These are phyloP conservation scores for Ammospiza caudacuta DNA, from an alignment of 2,113 vertebrate genomes.

Conservation along the genomic window DNA sequence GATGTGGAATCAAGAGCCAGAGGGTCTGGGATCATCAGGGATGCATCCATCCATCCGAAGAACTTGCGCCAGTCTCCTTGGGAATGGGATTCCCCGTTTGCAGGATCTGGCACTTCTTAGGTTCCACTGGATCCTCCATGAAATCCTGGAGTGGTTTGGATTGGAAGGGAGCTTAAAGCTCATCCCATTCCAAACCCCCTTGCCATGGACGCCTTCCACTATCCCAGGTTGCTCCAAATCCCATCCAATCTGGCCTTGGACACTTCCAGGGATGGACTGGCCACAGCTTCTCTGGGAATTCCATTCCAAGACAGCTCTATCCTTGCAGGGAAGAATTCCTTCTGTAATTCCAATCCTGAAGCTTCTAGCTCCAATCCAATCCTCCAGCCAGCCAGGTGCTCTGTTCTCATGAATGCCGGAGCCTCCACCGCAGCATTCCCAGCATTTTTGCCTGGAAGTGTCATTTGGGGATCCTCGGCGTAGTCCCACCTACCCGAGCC, in stretches of 20 bases:
- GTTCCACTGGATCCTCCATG: too few relatives aligned
- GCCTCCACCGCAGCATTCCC: constrained; percentile 55
- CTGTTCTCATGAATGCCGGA: neutral
- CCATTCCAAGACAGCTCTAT: neutral
- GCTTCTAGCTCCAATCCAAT: neutral
- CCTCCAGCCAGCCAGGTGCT: neutral
- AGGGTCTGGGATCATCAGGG: neutral
- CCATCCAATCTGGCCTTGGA: neutral
- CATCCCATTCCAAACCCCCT: neutral
- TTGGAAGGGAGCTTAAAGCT: neutral
- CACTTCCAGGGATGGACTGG: neutral
- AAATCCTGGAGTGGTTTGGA: neutral
- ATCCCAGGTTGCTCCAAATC: neutral
- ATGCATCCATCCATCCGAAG: accelerated
- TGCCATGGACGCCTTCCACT: neutral
- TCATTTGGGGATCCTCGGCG: constrained; percentile 73
- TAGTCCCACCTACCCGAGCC: constrained; percentile 77
- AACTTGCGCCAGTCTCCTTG: neutral
- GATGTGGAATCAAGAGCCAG: accelerated
- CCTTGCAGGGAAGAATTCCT: neutral
- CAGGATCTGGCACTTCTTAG: too few relatives aligned
- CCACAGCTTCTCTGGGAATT: neutral
- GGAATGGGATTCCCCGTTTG: neutral
- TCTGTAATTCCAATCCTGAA: neutral
- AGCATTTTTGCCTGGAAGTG: constrained; percentile 80